Conservation (phyloP, 2,888 invertebrate genomes). For the Stenoptilia bipunctidactyla region DNA sequence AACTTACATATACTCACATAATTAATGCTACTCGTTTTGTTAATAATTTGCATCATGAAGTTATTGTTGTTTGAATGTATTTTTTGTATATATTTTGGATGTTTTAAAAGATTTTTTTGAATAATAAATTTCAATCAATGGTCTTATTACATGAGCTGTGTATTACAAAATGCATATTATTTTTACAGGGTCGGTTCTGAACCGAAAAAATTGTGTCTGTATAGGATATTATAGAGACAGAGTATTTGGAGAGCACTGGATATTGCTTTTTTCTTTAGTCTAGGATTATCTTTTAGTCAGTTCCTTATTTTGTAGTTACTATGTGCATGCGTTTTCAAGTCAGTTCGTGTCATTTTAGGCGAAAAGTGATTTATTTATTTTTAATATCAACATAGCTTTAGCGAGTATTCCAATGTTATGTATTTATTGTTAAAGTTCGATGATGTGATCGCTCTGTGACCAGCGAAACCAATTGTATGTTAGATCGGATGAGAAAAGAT, state of each 20-base stretch:
- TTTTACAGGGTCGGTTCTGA: too few relatives aligned
- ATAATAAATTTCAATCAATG: too few relatives aligned
- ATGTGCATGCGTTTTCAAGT: conserved; percentile 28
- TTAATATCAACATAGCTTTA: conserved; percentile 33
- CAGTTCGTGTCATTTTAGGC: conserved; percentile 47
- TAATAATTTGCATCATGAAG: too few relatives aligned
- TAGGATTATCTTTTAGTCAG: background rate
- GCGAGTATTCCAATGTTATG: conserved; percentile 53
- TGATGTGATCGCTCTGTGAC: conserved; percentile 43
- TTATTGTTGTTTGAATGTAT: too few relatives aligned
- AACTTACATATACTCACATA: background rate
- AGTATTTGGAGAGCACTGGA: background rate
- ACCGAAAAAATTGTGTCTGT: too few relatives aligned
- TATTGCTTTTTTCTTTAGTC: background rate
- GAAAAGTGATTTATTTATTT: conserved; percentile 39
- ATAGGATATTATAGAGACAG: too few relatives aligned
- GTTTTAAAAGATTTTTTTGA: too few relatives aligned
- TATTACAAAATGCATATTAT: too few relatives aligned
- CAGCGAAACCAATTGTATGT: conserved; percentile 48
- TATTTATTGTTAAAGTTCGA: conserved; percentile 56
- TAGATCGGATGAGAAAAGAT: conserved; percentile 38
- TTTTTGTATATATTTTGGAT: too few relatives aligned
- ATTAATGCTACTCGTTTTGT: too few relatives aligned
- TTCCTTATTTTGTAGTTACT: background rate
- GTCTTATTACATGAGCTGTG: too few relatives aligned